phyloP scores from a whole-genome alignment of 2,888 invertebrate genomes.

The Habrosyne pyritoides region DNA sequence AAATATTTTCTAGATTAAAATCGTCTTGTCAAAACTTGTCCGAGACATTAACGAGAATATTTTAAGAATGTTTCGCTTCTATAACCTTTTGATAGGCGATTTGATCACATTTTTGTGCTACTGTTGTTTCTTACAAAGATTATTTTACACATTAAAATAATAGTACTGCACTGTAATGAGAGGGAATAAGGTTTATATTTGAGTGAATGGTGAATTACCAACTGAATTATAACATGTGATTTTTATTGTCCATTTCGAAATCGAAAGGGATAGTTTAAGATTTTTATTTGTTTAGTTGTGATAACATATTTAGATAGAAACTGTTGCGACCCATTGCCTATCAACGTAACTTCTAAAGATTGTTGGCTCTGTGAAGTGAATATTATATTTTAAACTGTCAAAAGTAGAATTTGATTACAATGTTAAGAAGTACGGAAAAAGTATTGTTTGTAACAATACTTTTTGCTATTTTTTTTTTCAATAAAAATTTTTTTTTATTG shows the following conservation, averaged over 20 bases:
- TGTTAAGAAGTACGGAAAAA: too few species aligned
- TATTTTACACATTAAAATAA: background rate
- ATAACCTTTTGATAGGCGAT: constrained; percentile 38
- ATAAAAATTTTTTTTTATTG: too few species aligned
- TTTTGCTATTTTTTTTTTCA: too few species aligned
- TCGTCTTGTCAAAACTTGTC: constrained; percentile 42
- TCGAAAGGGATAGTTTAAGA: constrained; percentile 13
- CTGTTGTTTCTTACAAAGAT: constrained; percentile 23
- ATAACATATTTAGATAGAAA: constrained; percentile 10
- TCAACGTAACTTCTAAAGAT: too few species aligned
- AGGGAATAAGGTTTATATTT: background rate
- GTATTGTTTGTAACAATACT: too few species aligned
- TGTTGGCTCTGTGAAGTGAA: too few species aligned
- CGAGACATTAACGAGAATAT: constrained; percentile 26
- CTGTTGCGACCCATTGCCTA: too few species aligned
- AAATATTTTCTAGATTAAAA: constrained; percentile 29
- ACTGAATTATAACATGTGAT: constrained; percentile 14
- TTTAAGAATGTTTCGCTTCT: constrained; percentile 45
- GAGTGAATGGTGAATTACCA: background rate
- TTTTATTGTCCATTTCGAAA: constrained; percentile 27
- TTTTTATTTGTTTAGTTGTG: constrained; percentile 6
- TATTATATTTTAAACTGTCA: too few species aligned
- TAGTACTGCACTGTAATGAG: background rate
- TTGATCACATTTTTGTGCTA: constrained; percentile 38
- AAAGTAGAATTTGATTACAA: too few species aligned